These are phyloP conservation scores for Engraulis encrasicolus DNA, from an alignment of 2,113 vertebrate genomes.

Conservation along the genomic window DNA sequence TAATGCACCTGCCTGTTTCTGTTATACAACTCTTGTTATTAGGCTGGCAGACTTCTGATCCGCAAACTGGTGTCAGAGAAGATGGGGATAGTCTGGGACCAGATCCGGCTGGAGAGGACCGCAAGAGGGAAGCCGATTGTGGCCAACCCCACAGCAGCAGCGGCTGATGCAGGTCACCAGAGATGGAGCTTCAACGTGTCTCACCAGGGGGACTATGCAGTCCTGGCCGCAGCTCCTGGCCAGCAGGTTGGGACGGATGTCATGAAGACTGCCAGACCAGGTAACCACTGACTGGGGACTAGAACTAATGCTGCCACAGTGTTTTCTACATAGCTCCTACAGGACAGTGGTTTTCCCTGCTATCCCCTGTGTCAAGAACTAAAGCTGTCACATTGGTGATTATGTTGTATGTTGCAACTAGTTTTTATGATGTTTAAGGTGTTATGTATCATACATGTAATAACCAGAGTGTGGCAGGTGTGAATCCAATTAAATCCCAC, in stretches of 20 bases:
- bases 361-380: too few relatives aligned
- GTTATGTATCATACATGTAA: too few relatives aligned
- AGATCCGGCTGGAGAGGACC: constrained; percentile 85
- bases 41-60: constrained; percentile 92
- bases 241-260: constrained; percentile 90
- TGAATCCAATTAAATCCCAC: too few relatives aligned
- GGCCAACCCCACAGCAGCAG: constrained; percentile 66
- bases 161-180: constrained; percentile 35
- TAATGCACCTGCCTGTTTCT: too few relatives aligned
- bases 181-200: constrained; percentile 92
- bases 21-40: constrained; percentile 50
- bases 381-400: too few relatives aligned
- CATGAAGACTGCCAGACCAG: constrained; percentile 92
- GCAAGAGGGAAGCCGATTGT: constrained; percentile 91
- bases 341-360: too few relatives aligned
- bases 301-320: too few relatives aligned
- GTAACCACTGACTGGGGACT: constrained; percentile 64
- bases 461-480: too few relatives aligned
- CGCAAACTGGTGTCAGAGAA: constrained; percentile 88
- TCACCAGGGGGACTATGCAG: constrained; percentile 93
- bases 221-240: constrained; percentile 88
- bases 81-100: constrained; percentile 87
- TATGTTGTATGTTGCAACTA: too few relatives aligned
- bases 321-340: too few relatives aligned
- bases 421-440: too few relatives aligned